Evolutionary conservation across 64 coral and sea anemone species (phyloP).

Genomic region (Stichodactyla mertensii): DNA sequence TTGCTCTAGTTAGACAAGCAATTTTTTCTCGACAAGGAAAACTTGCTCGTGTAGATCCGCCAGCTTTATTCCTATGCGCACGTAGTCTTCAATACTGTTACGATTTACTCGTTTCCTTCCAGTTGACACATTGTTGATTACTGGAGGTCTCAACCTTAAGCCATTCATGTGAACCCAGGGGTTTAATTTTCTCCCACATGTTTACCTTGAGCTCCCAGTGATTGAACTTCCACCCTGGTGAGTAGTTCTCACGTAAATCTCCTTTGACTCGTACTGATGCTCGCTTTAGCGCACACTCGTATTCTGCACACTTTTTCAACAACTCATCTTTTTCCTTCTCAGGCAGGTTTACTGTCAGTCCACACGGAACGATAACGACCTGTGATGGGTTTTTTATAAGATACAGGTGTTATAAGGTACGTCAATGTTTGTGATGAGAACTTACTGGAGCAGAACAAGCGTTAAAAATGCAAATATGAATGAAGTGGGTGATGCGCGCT

Average conservation of each 20-base stretch:
- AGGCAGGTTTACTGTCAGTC: slow-evolving; percentile 60
- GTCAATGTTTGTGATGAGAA: too few relatives aligned
- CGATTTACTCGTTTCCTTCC: not conserved
- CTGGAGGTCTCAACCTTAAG: not conserved
- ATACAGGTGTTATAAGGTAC: not conserved
- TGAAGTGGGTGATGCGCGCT: too few relatives aligned
- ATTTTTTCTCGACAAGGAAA: too few relatives aligned
- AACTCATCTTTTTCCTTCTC: slow-evolving; percentile 56
- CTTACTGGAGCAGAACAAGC: too few relatives aligned
- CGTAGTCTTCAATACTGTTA: not conserved
- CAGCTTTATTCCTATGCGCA: too few relatives aligned
- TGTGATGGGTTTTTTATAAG: slow-evolving; percentile 7
- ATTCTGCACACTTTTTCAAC: slow-evolving; percentile 58
- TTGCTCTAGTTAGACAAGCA: too few relatives aligned
- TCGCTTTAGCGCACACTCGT: slow-evolving; percentile 42
- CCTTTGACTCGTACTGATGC: slow-evolving; percentile 71
- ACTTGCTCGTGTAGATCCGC: too few relatives aligned
- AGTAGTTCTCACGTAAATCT: slow-evolving; percentile 87
- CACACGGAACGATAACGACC: slow-evolving; percentile 90
- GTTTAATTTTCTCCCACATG: not conserved
- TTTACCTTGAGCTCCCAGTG: slow-evolving; percentile 98
- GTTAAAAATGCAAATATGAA: too few relatives aligned
- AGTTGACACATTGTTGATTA: not conserved
- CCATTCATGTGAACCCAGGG: not conserved
- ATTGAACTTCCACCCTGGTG: slow-evolving; percentile 96